Conservation (phyloP, 1,140 invertebrate species). For the Chymomyza costata region DNA sequence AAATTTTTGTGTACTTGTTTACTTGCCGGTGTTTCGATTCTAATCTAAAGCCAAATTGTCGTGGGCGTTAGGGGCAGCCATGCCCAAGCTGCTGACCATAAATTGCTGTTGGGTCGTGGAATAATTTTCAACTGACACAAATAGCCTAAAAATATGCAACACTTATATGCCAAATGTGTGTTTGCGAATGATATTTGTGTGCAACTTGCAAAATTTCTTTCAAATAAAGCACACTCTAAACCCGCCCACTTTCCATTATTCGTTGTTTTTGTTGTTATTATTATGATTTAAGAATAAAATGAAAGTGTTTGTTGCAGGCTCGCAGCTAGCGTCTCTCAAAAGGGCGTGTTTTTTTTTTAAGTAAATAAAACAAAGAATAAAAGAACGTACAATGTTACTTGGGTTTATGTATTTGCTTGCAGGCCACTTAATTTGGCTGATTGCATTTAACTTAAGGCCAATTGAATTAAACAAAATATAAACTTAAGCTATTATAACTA, state of each 20-base stretch:
- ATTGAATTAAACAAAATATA: conserved; percentile 68
- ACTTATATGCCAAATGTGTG: conserved; percentile 33
- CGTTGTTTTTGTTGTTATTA: conserved; percentile 32
- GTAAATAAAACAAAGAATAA: no score
- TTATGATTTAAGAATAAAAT: conserved; percentile 41
- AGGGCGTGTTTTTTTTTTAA: no score
- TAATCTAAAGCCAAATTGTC: conserved; percentile 39
- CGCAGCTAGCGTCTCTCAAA: conserved; percentile 21
- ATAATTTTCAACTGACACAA: no score
- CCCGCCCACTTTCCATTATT: conserved; percentile 70
- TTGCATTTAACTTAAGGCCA: conserved; percentile 68
- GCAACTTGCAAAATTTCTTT: not conserved
- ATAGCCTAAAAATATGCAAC: no score
- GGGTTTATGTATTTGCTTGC: no score
- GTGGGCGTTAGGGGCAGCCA: conserved; percentile 48
- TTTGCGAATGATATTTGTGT: conserved; percentile 2
- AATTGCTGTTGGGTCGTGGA: no score
- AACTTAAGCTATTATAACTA: conserved; percentile 56
- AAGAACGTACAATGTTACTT: no score
- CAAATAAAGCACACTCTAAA: conserved; percentile 50
- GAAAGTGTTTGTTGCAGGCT: conserved; percentile 46
- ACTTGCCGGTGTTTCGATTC: conserved; percentile 27
- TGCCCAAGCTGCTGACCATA: not conserved
- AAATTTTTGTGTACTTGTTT: conserved; percentile 57
- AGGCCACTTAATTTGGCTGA: conserved; percentile 15